Conservation (phyloP, 37 sponge, comb jelly and placozoan genomes). For the Cliona cf. orientalis region DNA sequence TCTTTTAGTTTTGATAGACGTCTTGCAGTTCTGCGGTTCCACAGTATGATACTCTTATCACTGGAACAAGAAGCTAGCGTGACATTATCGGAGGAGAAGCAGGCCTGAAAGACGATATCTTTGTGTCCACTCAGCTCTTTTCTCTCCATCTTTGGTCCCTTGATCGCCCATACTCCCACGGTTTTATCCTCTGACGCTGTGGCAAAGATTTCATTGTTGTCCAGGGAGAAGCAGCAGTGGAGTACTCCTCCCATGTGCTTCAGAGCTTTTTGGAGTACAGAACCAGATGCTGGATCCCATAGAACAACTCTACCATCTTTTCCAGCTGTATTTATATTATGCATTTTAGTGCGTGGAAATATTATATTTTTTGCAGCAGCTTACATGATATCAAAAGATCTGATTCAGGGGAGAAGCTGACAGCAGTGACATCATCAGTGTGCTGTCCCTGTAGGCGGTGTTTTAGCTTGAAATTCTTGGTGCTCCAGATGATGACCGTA, state of each 20-base stretch:
- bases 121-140: slow-evolving; percentile 64
- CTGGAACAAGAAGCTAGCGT: slow-evolving; percentile 73
- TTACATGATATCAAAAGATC: slow-evolving; percentile 53
- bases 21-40: slow-evolving; percentile 79
- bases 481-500: slow-evolving; percentile 71
- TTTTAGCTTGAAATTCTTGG: slow-evolving; percentile 33
- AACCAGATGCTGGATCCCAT: slow-evolving; percentile 68
- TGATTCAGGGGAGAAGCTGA: slow-evolving; percentile 78
- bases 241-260: slow-evolving; percentile 43
- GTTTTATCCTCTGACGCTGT: slow-evolving; percentile 65
- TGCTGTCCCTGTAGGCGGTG: slow-evolving; percentile 46
- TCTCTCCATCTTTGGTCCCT: slow-evolving; percentile 28
- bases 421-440: slow-evolving; percentile 68
- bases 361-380: background rate
- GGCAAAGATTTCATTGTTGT: slow-evolving; percentile 48
- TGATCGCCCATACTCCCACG: slow-evolving; percentile 56
- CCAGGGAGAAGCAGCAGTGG: slow-evolving; percentile 62
- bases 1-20: slow-evolving; percentile 66
- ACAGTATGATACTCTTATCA: slow-evolving; percentile 69
- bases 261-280: slow-evolving; percentile 36
- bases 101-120: slow-evolving; percentile 65
- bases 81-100: slow-evolving; percentile 79
- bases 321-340: background rate
- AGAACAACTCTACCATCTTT: slow-evolving; percentile 62
- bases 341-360: too few relatives aligned